Conservation (phyloP, 1,140 invertebrate genomes). For the Muscidifurax raptorellus region DNA sequence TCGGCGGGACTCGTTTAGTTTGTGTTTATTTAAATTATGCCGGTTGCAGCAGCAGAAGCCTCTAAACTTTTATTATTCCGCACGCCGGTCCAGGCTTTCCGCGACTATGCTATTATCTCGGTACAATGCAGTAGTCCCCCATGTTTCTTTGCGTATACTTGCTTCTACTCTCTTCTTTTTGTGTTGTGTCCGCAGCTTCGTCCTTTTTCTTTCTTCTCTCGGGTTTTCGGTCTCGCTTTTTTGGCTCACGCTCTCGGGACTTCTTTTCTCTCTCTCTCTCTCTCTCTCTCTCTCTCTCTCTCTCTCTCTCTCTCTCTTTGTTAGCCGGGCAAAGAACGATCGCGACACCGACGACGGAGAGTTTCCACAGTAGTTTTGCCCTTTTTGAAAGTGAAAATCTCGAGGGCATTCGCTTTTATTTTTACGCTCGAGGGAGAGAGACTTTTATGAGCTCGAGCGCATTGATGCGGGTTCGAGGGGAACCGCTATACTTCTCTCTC, state of each 20-base stretch:
- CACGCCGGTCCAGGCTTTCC: constrained; percentile 56
- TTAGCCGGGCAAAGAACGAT: constrained; percentile 22
- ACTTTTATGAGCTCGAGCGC: constrained; percentile 33
- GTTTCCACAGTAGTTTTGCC: constrained; percentile 12
- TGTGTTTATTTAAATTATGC: constrained; percentile 62
- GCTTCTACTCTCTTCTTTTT: constrained; percentile 19
- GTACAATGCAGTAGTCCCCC: constrained; percentile 35
- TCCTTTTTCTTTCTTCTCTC: background rate
- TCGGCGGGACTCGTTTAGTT: constrained; percentile 54
- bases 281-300: background rate
- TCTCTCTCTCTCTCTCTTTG: constrained; percentile 28
- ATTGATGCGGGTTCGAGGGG: constrained; percentile 2
- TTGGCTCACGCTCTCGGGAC: background rate
- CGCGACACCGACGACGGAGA: background rate
- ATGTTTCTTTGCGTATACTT: constrained; percentile 30
- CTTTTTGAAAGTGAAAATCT: constrained; percentile 46
- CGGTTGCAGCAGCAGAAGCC: constrained; percentile 37
- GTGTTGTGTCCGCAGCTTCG: background rate
- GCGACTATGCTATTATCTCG: constrained; percentile 54
- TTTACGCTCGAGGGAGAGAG: constrained; percentile 5
- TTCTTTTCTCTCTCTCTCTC: background rate
- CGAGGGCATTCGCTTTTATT: constrained; percentile 23
- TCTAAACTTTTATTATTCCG: constrained; percentile 63
- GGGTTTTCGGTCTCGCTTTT: background rate
- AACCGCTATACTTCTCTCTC: background rate